Evolutionary conservation across 2,113 vertebrate species (phyloP).

Genomic region (Sclerurus mexicanus): DNA sequence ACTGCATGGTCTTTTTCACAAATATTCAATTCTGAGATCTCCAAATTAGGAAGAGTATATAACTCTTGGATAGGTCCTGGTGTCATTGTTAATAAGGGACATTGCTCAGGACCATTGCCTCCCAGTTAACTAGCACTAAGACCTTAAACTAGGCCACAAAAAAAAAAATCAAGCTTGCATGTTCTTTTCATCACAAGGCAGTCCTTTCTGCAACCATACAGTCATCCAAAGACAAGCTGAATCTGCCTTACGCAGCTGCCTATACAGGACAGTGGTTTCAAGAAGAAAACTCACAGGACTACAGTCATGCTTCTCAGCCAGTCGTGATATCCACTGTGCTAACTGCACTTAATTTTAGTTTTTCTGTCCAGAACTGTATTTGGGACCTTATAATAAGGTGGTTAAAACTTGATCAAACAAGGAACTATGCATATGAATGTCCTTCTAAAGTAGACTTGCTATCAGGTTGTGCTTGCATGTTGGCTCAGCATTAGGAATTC

Average conservation of each 20-base stretch:
- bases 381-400: not conserved
- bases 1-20: not conserved
- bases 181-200: not conserved
- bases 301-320: not conserved
- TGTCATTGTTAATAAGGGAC: not conserved
- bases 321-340: not conserved
- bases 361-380: not conserved
- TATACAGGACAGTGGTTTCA: not conserved
- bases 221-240: not conserved
- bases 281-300: not conserved
- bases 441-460: not conserved
- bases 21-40: not conserved
- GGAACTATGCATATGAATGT: not conserved
- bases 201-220: not conserved
- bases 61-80: not conserved
- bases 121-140: not conserved
- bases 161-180: not conserved
- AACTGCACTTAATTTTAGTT: not conserved
- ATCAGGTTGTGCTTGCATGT: not conserved
- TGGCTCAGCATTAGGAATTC: slow-evolving; percentile 33
- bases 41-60: not conserved
- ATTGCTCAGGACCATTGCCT: not conserved
- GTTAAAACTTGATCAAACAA: not conserved
- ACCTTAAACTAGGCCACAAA: not conserved
- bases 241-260: not conserved